Evolutionary conservation across 2,797 vertebrate genomes (phyloP), one percentile per base, ranked within the genome.

Genomic region (Uromys caudimaculatus): DNA sequence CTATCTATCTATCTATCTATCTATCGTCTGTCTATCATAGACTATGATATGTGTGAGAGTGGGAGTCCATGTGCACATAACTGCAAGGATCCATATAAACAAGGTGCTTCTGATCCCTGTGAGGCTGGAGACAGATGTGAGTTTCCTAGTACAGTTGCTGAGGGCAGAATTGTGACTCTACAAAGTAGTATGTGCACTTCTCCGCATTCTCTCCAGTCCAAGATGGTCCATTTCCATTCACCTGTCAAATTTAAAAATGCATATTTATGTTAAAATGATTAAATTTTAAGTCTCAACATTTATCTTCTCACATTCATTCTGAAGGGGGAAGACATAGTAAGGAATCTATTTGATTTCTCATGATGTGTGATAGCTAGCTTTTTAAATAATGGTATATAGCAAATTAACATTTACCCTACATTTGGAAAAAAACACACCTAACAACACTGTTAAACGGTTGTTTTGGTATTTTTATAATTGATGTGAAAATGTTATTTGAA

Each of bases 261-360:
- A 38, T 92, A 54, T 13, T 56, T 90, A 87, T 54, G 87, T 82
- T 13, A 67, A 93, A 90, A 82, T 67, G 5, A 79, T 38, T 96
- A 41, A 93, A 83, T 92, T 90, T 58, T 58, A 81, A 41, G 35
- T 88, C 16, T 92, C 87, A 21, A 82, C 47, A 32, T 94, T 93
- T 10, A 23, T 71, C 44, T 93, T 91, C 23, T 23, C 19, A 85
- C 3, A n/a, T 89, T 90, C 50, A 89, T 4, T 94, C 12, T 87
- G 16, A 96, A 83, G 78, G 19, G 93, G 62, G 14, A 41, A n/a
- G 12, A 75, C 2, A 62, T 32, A 77, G 89, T 86, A 67, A 9
- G 7, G 86, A n/a, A 41, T 96, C 29, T 75, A 44, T 5, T 93
- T 96, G 73, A 71, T 92, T 96, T 78, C 90, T 71, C 19, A 87